A percentile compares a stretch with the other conserved stretches of the same genome.
phyloP scores from a whole-genome alignment of 2,888 invertebrate species.

The Eumacrocentrus americanus region DNA sequence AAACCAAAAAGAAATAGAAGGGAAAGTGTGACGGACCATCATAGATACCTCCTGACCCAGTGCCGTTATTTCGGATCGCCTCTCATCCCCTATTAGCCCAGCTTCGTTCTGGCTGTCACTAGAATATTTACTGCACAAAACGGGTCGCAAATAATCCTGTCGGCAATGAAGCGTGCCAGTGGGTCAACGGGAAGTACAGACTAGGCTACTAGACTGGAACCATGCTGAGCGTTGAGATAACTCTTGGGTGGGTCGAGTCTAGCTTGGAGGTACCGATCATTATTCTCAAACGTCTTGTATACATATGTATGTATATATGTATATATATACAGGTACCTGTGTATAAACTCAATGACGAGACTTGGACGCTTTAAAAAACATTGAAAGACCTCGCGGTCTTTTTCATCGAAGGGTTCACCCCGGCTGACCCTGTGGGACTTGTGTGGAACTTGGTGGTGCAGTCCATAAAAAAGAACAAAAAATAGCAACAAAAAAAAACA shows the following conservation, averaged over 20 bases:
- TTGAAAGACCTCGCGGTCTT: no score
- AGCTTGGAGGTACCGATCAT: not conserved
- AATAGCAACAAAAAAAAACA: no score
- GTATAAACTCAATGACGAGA: no score
- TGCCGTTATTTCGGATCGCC: conserved; percentile 20
- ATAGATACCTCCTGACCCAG: conserved; percentile 36
- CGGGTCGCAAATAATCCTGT: conserved; percentile 9
- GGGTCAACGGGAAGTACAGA: conserved; percentile 29
- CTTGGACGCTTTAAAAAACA: no score
- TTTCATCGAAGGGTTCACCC: no score
- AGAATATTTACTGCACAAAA: conserved; percentile 14
- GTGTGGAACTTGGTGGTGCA: no score
- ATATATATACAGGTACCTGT: no score
- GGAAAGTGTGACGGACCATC: conserved; percentile 31
- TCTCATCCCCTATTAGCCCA: not conserved
- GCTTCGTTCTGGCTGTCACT: conserved; percentile 21
- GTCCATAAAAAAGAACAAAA: no score
- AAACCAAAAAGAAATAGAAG: conserved; percentile 12
- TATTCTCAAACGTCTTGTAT: not conserved
- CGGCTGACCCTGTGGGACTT: no score
- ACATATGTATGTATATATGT: not conserved
- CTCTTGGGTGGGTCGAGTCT: no score
- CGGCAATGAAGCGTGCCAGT: conserved; percentile 34
- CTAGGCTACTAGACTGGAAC: not conserved
- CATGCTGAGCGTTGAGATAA: conserved; percentile 20